Conservation (phyloP, 1,140 invertebrate genomes). For the Laupala kohalensis region DNA sequence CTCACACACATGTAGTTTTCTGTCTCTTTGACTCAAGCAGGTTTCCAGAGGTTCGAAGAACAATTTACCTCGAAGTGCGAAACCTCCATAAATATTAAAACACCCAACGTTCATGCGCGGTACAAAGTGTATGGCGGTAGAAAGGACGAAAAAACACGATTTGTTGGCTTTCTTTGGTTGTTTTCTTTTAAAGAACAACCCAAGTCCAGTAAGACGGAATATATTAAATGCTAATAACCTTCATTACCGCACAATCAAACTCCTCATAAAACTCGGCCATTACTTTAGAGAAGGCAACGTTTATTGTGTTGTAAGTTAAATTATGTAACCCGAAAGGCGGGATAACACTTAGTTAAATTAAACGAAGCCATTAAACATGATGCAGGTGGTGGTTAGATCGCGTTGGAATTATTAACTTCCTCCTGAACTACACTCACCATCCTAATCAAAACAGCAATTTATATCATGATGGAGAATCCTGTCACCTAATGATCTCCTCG, state of each 20-base stretch:
- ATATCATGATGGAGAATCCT: no score
- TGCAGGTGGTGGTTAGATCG: background rate
- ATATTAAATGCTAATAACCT: background rate
- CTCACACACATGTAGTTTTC: no score
- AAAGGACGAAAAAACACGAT: background rate
- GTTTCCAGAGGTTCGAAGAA: background rate
- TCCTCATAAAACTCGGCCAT: background rate
- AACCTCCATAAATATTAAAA: background rate
- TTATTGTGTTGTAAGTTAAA: background rate
- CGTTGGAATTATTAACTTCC: background rate
- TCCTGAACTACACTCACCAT: no score
- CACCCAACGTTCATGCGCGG: background rate
- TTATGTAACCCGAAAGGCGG: background rate
- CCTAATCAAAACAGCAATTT: no score
- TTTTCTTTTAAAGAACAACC: background rate
- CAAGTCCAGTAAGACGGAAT: background rate
- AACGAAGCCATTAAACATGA: background rate
- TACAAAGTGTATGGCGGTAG: background rate
- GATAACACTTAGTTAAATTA: background rate
- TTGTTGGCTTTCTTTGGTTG: background rate
- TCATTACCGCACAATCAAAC: background rate
- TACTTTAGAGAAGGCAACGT: background rate
- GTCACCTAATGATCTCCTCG: no score
- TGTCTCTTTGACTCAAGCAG: no score
- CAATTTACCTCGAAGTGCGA: background rate